Conservation (phyloP, 2,888 invertebrate genomes). For the Drosophila nr. fundita region DNA sequence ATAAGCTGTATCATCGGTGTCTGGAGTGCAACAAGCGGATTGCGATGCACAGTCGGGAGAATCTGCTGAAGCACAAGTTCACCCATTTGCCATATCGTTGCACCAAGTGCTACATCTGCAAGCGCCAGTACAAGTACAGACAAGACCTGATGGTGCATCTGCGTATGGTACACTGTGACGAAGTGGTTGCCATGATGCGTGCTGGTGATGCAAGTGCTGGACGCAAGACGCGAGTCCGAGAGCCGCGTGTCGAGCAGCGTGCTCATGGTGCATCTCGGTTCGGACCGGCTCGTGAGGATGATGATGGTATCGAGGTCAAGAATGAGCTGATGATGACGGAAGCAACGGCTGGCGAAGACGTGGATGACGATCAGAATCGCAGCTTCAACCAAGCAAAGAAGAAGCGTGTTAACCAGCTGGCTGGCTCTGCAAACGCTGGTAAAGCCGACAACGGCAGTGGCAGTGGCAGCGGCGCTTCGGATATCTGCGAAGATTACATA, state of each 20-base stretch:
- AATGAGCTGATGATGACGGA: constrained; percentile 68
- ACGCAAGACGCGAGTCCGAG: constrained; percentile 68
- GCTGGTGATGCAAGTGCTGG: constrained; percentile 56
- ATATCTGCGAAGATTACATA: constrained; percentile 79
- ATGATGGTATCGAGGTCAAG: constrained; percentile 63
- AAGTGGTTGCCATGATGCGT: constrained; percentile 71
- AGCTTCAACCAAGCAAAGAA: constrained; percentile 35
- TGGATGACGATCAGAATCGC: constrained; percentile 58
- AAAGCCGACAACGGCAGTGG: constrained; percentile 12
- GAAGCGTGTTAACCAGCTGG: not conserved
- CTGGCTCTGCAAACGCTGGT: constrained; percentile 1
- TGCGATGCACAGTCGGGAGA: constrained; percentile 82
- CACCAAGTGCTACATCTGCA: constrained; percentile 79
- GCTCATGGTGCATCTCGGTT: not conserved
- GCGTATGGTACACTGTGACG: constrained; percentile 78
- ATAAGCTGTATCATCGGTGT: constrained; percentile 81
- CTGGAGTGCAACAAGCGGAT: constrained; percentile 81
- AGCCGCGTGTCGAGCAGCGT: constrained; percentile 57
- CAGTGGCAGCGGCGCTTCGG: constrained; percentile 25
- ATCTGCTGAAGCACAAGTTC: constrained; percentile 81
- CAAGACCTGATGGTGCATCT: constrained; percentile 82
- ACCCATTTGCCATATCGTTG: constrained; percentile 82
- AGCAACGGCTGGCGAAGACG: constrained; percentile 27
- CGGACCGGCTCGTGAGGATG: constrained; percentile 20
- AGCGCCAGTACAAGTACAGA: constrained; percentile 81